Percentiles rank a stretch among this genome's conserved stretches.
Evolutionary conservation across 2,113 vertebrate genomes (phyloP).

Genomic region (Psittacus erithacus): DNA sequence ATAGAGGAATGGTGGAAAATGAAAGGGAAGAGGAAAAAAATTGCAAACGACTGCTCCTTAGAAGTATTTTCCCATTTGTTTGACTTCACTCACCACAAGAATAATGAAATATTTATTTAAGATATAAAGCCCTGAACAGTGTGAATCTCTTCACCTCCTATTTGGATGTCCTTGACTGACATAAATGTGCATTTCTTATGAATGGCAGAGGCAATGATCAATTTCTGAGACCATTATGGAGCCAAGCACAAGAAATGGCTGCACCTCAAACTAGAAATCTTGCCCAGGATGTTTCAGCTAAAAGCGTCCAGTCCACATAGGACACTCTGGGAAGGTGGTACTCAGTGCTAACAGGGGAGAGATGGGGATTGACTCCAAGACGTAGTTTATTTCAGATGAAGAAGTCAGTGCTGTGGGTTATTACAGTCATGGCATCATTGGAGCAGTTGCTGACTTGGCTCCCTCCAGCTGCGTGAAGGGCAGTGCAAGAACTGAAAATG

Average conservation of each 20-base stretch:
- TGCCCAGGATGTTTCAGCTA: neutral
- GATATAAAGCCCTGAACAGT: neutral
- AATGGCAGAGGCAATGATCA: neutral
- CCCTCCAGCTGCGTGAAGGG: neutral
- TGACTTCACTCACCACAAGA: neutral
- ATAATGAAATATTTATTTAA: neutral
- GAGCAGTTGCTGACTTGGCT: neutral
- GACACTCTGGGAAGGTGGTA: neutral
- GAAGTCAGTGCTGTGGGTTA: neutral
- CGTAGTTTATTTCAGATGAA: neutral
- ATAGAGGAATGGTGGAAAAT: neutral
- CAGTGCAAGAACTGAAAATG: neutral
- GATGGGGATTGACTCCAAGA: too few relatives aligned
- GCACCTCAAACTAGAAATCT: neutral
- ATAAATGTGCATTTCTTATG: neutral
- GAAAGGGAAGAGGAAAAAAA: neutral
- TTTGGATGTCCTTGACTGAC: neutral
- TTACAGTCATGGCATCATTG: neutral
- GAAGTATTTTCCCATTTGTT: neutral
- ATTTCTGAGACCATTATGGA: neutral
- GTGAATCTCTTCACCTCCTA: neutral
- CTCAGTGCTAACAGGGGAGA: neutral
- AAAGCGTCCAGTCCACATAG: neutral
- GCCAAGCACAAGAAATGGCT: neutral
- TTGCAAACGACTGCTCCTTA: neutral